Percentiles rank a stretch among this genome's conserved stretches.
Evolutionary conservation across 2,888 invertebrate species (phyloP).

Genomic region (Troglohyphantes excavatus): DNA sequence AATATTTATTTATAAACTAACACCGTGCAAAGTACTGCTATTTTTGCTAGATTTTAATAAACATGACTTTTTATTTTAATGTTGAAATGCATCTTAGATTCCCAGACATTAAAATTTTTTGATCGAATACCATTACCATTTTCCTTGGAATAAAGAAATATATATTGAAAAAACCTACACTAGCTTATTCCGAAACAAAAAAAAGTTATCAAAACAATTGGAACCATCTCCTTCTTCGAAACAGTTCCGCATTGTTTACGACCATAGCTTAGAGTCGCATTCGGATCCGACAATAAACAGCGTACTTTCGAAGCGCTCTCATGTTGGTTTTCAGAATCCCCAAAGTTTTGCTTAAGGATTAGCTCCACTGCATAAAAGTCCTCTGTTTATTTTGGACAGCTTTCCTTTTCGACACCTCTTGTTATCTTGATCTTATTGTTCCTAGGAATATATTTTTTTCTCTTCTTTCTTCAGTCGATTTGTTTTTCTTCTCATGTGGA

Average conservation of each 20-base stretch:
- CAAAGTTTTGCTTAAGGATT: slow-evolving; percentile 66
- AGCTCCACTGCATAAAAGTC: slow-evolving; percentile 47
- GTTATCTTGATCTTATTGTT: slow-evolving; percentile 72
- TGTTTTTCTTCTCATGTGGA: slow-evolving; percentile 69
- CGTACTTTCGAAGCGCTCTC: not conserved
- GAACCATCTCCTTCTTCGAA: not conserved
- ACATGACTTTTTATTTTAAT: too few species aligned
- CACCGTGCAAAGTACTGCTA: too few species aligned
- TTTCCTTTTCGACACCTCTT: slow-evolving; percentile 61
- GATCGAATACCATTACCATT: too few species aligned
- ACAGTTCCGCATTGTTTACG: slow-evolving; percentile 18
- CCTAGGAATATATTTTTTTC: slow-evolving; percentile 28
- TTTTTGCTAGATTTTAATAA: too few species aligned
- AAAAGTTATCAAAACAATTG: not conserved
- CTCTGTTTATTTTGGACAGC: slow-evolving; percentile 58
- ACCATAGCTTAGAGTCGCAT: not conserved
- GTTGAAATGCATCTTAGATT: too few species aligned
- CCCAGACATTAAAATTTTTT: too few species aligned
- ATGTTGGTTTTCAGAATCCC: slow-evolving; percentile 53
- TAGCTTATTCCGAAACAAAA: not conserved
- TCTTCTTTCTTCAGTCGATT: slow-evolving; percentile 56
- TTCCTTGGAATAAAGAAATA: not conserved
- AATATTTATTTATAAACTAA: too few species aligned
- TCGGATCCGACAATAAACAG: not conserved
- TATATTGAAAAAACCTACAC: not conserved